Evolutionary conservation across 2,888 invertebrate species (phyloP), one percentile per base, ranked within the genome.

Genomic region (Mamestra brassicae): DNA sequence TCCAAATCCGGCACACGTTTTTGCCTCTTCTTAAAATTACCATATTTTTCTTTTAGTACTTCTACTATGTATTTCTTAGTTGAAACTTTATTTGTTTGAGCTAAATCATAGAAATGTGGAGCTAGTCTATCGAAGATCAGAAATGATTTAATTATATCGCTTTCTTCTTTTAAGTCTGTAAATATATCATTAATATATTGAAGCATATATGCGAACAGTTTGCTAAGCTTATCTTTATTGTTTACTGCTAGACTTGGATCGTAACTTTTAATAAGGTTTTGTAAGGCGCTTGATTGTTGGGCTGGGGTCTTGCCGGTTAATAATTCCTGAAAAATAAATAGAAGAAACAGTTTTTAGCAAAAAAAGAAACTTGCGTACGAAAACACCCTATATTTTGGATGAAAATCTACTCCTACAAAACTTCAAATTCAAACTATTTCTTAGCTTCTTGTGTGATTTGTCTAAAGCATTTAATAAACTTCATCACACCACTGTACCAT

Each of bases 221-320:
- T 96, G 70, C 97, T 97, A 15, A 99, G 95, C 89, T 98, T 97
- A 54, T 98, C 97, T 91, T 98, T 98, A 90, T 99, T 99, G 26
- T 97, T 97, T 83, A 97, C 97, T 8, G 97, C 97, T 68, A 99
- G 93, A 88, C 98, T 97, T 3, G 98, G 98, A 93, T 99, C 98
- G 94, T 98, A 98, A 89, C 98, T 98, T 94, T 99, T 99, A 34
- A 99, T 98, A 84, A 99, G 97, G 88, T 98, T 97, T 89, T 98
- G 98, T 64, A 99, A 91, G 13, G 98, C 97, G 15, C 97, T 95
- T 0, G 97, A 95, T 88, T 98, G 98, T 88, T 98, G 97, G 17
- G 97, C 94, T 2, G 97, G 95, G 11, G 97, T 95, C 86, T 97
- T 97, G 57, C 97, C 96, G 65, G 95, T 91, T 34, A 99, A 92